Conservation (phyloP, 2,113 vertebrate species). For the Crotalus viridis region DNA sequence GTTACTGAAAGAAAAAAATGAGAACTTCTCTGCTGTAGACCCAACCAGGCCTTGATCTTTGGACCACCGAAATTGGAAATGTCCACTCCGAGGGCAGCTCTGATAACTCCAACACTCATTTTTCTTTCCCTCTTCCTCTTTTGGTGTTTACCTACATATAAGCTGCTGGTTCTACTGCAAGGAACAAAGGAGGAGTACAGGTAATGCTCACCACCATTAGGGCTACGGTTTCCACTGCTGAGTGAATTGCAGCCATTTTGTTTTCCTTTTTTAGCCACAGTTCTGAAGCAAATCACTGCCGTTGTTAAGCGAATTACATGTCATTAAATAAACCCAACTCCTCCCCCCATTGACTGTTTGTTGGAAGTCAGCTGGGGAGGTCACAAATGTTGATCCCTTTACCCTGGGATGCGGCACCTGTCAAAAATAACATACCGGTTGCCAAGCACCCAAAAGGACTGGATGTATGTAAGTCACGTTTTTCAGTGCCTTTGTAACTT, state of each 20-base stretch:
- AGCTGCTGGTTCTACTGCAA: background rate
- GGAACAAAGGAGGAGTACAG: background rate
- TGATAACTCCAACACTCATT: background rate
- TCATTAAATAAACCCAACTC: background rate
- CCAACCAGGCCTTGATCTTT: background rate
- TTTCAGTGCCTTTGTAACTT: background rate
- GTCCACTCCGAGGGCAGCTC: background rate
- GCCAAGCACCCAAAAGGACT: background rate
- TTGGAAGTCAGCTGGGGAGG: background rate
- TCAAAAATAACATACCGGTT: background rate
- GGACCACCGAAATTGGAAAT: background rate
- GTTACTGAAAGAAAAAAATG: background rate
- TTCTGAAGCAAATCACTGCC: too few relatives aligned
- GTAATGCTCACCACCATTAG: background rate
- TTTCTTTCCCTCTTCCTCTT: background rate
- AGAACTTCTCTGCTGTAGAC: background rate
- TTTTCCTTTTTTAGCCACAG: too few relatives aligned
- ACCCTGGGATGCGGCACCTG: too few relatives aligned
- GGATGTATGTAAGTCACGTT: background rate
- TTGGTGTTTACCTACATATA: too few relatives aligned
- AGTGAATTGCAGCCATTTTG: too few relatives aligned
- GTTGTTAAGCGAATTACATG: background rate
- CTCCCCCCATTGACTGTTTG: background rate
- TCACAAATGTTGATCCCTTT: background rate
- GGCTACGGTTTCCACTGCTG: background rate